Base-by-base conservation (phyloP, 2,113 vertebrate species). In the Solenodon paradoxus region DNA sequence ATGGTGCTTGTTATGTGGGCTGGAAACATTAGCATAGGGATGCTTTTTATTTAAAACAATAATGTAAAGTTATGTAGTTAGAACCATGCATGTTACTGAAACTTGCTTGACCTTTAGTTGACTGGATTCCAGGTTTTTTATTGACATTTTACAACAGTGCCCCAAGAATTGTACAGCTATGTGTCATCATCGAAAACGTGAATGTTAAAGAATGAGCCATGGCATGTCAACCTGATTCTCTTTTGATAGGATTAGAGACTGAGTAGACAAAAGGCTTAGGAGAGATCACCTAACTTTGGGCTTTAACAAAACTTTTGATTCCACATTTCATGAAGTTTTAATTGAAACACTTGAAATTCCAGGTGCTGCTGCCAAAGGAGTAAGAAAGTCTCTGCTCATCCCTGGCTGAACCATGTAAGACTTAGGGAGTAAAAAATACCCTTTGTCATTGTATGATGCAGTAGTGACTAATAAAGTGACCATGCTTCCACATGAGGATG, bases 291-390 rank as follows among this genome's bases (percentile, higher is more conserved):
- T 95, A 90, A 94, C 75, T 88, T 90, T 80, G 90, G n/a, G 26
- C 19, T 85, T 92, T 97, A 84, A 88, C 42, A 94, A 95, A 95
- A n/a, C 51, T 95, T 93, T 92, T 83, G 57, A 95, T 94, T 95
- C 59, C 32, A 55, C 40, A 80, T 97, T 97, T 95, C 66, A 92
- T 90, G 53, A 90, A 93, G 38, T 95, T 93, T 96, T 93, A 64
- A 84, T 81, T 47, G 92, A 97, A 96, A 80, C 63, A 74, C 82
- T 97, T 96, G 68, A 92, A 96, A 94, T 91, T 84, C 28, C 55
- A 83, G 28, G 30, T 74, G n/a, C 84, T 92, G 8, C n/a, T 95
- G 20, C 71, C 42, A 68, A 64, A 75, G 53, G 51, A 77, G 42
- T 88, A 72, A 89, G 72, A 87, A 83, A 69, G 16, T 55, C 49